These are phyloP conservation scores for Machaerirhynchus nigripectus DNA, from an alignment of 2,113 vertebrate species.

Conservation along the genomic window DNA sequence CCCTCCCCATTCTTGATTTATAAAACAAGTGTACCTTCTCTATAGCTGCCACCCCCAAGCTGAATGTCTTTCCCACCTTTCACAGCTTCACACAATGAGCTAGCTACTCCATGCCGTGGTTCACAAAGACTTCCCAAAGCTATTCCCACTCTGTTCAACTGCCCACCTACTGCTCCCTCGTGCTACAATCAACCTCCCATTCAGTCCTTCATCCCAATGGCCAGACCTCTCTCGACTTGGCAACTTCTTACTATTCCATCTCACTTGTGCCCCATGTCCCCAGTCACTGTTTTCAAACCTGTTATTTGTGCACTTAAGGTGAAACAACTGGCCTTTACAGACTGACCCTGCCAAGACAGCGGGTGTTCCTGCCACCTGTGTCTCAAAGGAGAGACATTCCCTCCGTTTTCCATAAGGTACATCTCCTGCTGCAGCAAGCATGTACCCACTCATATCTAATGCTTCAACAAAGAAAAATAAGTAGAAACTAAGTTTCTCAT, in stretches of 20 bases:
- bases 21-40: background rate
- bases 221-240: background rate
- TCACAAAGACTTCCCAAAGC: background rate
- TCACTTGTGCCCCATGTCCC: background rate
- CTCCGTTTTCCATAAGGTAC: background rate
- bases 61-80: background rate
- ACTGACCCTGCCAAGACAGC: background rate
- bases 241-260: background rate
- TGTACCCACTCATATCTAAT: fast-evolving
- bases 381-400: background rate
- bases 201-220: background rate
- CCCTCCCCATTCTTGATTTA: background rate
- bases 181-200: background rate
- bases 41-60: background rate
- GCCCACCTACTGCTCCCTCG: background rate
- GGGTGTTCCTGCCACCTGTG: fast-evolving
- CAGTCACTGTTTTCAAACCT: background rate
- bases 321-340: background rate
- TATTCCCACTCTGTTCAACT: background rate
- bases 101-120: background rate
- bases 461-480: background rate
- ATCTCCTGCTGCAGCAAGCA: background rate
- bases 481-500: background rate
- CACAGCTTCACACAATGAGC: background rate
- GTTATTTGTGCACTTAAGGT: fast-evolving